phyloP scores from a whole-genome alignment of 1,140 invertebrate genomes.

The Galendromus occidentalis region DNA sequence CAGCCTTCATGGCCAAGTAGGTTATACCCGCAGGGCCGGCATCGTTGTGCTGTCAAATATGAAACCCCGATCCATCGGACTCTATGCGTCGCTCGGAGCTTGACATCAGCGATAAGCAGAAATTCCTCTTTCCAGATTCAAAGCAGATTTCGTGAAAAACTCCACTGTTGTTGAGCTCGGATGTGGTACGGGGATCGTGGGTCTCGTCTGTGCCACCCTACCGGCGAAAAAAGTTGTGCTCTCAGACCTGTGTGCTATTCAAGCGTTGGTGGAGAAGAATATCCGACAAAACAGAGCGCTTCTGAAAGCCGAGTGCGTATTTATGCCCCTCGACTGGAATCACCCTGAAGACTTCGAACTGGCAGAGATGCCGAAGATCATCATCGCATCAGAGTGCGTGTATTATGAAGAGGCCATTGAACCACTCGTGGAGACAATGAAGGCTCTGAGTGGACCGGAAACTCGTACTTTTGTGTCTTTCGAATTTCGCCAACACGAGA shows the following conservation, averaged over 20 bases:
- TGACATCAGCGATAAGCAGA: too few relatives aligned
- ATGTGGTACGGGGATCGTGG: neutral
- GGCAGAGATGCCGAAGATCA: neutral
- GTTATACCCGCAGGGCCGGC: neutral
- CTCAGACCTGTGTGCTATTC: neutral
- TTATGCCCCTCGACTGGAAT: neutral
- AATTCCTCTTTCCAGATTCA: neutral
- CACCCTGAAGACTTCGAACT: neutral
- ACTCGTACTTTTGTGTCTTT: neutral
- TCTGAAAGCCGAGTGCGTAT: neutral
- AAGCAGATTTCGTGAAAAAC: neutral
- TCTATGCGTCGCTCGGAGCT: too few relatives aligned
- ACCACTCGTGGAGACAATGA: neutral
- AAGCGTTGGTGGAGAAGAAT: slow-evolving; percentile 1
- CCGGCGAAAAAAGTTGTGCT: neutral
- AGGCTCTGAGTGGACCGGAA: neutral
- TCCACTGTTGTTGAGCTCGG: neutral
- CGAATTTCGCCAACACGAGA: neutral
- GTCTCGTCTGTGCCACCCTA: neutral
- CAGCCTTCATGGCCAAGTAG: neutral
- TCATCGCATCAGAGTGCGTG: neutral
- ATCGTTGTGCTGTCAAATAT: neutral
- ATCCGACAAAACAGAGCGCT: neutral
- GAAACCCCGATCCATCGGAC: too few relatives aligned
- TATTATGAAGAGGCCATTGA: neutral